Evolutionary conservation across 2,888 invertebrate species (phyloP), one percentile per base, ranked within the genome.

Genomic region (Ormyrus pomaceus): DNA sequence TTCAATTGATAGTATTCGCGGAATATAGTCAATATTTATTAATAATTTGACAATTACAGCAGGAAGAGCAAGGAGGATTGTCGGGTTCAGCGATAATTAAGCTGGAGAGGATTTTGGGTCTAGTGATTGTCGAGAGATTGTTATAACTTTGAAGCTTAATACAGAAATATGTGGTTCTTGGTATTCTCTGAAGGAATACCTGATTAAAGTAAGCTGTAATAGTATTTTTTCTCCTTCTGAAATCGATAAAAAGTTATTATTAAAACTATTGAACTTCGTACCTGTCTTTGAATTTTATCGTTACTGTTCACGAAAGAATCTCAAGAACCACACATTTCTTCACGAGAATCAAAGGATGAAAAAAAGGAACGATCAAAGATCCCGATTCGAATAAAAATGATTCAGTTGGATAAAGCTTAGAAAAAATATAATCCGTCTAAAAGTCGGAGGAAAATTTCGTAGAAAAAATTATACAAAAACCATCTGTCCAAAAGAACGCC

Each of bases 61-160:
- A 72, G 80, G 75, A 82, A 80, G 77, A 82, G 77, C 71, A 75
- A 73, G 56, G 45, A 73, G 74, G 82, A 82, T 82, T 82, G 82
- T 82, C 82, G 71, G 56, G 34, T 79, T 79, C 65, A 74, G 75
- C 66, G 62, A 64, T 79, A 77, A 78, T 79, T 1, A 74, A 80
- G 69, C 78, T 78, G 75, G 66, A 69, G 72, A 68, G 19, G n/a
- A 72, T 71, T 70, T 74, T 48, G 53, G 71, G n/a, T 79, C 65
- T 75, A 61, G 56, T 82, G 82, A 82, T 82, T 82, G 82, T 82
- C 82, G 64, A 75, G 58, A 77, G 74, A 75, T 82, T 79, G 62
- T 75, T 68, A 2, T 62, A 55, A 68, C 50, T 69, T 72, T 69
- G 53, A 69, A 61, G 34, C 55, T 70, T 68, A 13, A 48, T 62